These are phyloP conservation scores for Chiroxiphia lanceolata DNA, from an alignment of 2,797 vertebrate species.

Conservation along the genomic window DNA sequence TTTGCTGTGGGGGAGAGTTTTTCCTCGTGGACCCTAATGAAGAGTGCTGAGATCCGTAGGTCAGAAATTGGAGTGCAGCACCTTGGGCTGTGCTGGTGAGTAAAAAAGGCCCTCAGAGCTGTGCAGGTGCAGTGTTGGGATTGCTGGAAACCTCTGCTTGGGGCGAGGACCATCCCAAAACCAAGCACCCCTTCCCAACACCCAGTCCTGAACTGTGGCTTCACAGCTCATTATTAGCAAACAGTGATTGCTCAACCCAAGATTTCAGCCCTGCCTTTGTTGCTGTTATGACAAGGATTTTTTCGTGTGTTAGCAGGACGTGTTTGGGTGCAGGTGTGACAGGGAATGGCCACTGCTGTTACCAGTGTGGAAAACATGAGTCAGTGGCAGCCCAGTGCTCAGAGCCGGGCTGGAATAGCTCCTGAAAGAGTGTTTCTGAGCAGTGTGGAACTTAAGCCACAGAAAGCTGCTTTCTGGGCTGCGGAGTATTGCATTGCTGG, in stretches of 20 bases:
- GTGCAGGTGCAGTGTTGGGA: neutral
- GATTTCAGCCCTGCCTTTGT: neutral
- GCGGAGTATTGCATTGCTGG: neutral
- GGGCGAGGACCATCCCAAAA: neutral
- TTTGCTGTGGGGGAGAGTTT: neutral
- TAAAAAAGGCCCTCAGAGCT: neutral
- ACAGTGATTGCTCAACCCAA: neutral
- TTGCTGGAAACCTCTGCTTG: neutral
- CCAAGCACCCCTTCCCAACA: neutral
- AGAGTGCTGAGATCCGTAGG: neutral
- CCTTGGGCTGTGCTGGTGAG: neutral
- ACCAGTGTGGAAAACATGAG: neutral
- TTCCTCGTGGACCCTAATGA: neutral
- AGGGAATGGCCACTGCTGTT: neutral
- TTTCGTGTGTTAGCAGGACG: neutral
- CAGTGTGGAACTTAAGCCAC: neutral
- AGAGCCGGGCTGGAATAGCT: neutral
- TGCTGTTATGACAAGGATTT: neutral
- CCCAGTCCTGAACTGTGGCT: neutral
- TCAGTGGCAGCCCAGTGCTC: neutral
- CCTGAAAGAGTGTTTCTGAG: neutral
- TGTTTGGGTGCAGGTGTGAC: neutral
- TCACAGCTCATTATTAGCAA: neutral
- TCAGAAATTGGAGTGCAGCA: neutral
- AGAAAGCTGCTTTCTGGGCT: neutral